Conservation (phyloP, 2,888 invertebrate species). For the Patella ulyssiponensis region DNA sequence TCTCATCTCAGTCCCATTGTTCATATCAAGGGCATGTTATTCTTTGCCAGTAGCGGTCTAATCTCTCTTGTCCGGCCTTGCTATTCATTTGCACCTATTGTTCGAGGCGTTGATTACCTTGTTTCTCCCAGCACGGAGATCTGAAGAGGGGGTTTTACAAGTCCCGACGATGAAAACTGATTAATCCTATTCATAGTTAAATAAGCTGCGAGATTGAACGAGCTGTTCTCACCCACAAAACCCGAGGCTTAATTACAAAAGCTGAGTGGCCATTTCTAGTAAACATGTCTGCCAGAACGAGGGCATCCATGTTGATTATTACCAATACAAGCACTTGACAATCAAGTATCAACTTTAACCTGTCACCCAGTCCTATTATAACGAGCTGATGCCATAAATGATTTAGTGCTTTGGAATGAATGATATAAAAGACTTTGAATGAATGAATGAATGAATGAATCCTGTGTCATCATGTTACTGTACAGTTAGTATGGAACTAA, state of each 20-base stretch:
- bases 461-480: too few species aligned
- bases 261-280: not conserved
- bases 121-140: not conserved
- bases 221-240: not conserved
- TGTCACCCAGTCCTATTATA: not conserved
- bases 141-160: not conserved
- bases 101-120: constrained; percentile 6
- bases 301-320: not conserved
- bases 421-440: too few species aligned
- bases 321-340: not conserved
- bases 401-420: too few species aligned
- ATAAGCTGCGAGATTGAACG: constrained; percentile 1
- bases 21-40: not conserved
- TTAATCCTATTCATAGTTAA: not conserved
- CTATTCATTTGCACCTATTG: not conserved
- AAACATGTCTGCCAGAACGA: not conserved
- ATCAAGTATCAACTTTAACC: not conserved
- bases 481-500: too few species aligned
- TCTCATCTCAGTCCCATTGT: not conserved
- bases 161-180: not conserved
- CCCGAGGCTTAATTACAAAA: not conserved
- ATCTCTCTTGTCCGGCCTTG: not conserved
- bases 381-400: not conserved
- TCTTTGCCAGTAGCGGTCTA: not conserved
- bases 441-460: too few species aligned